phyloP scores from a whole-genome alignment of 2,888 invertebrate species.

The Ctena decussata region DNA sequence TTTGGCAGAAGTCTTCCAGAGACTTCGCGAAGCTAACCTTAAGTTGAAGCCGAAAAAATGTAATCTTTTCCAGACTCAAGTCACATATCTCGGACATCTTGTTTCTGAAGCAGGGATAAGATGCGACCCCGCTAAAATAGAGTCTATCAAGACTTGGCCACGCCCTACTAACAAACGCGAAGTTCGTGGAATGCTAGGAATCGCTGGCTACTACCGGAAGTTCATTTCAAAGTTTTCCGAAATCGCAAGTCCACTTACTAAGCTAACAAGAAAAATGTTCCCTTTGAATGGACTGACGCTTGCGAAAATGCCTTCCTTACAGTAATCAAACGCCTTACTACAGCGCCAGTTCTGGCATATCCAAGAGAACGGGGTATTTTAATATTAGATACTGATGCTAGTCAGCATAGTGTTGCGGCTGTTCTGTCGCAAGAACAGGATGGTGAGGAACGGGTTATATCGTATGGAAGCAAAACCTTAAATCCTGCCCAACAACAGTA shows the following conservation, averaged over 20 bases:
- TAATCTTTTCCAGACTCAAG: slow-evolving; percentile 18
- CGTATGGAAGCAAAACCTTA: neutral
- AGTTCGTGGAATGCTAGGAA: neutral
- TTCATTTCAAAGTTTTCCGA: slow-evolving; percentile 27
- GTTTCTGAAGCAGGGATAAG: neutral
- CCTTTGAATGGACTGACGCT: slow-evolving; percentile 13
- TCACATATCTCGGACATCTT: slow-evolving; percentile 13
- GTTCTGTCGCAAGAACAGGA: neutral
- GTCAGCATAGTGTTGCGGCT: neutral
- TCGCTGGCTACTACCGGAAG: slow-evolving; percentile 21
- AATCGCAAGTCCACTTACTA: slow-evolving; percentile 17
- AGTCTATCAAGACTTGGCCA: neutral
- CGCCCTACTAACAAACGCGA: neutral
- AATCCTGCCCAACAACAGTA: neutral
- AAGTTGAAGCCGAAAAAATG: too few relatives aligned
- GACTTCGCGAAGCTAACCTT: too few relatives aligned
- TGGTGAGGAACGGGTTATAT: neutral
- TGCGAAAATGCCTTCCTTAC: slow-evolving; percentile 45
- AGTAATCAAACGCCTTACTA: slow-evolving; percentile 23
- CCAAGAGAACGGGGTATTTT: slow-evolving; percentile 45
- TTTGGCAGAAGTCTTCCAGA: too few relatives aligned
- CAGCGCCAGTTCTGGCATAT: slow-evolving; percentile 51
- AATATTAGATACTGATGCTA: slow-evolving; percentile 4
- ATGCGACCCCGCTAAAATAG: neutral
- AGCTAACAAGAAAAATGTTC: slow-evolving; percentile 14